A percentile compares a stretch with the other conserved stretches of the same genome.
These are phyloP conservation scores for Dipodomys merriami DNA, from an alignment of 2,113 vertebrate genomes.

Conservation along the genomic window DNA sequence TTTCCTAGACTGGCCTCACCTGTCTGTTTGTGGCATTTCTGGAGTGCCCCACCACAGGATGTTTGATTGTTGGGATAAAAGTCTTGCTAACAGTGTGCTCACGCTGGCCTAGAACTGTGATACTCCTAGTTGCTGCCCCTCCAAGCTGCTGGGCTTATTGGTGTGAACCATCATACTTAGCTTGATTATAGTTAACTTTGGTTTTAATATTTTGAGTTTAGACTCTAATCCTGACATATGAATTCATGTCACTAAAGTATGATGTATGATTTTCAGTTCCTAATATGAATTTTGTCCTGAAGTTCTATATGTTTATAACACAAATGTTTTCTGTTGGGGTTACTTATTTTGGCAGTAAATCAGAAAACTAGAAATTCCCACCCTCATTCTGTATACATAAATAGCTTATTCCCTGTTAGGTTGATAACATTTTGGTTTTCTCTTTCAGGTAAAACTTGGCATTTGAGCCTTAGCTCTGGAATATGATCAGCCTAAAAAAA, in stretches of 20 bases:
- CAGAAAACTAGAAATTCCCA: neutral
- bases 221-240: neutral
- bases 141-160: too few species aligned
- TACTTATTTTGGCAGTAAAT: neutral
- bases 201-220: neutral
- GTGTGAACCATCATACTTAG: too few species aligned
- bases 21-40: too few species aligned
- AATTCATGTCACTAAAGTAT: neutral
- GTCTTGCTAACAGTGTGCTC: too few species aligned
- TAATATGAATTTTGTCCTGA: neutral
- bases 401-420: neutral
- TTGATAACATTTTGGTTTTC: neutral
- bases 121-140: too few species aligned
- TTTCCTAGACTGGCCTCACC: too few species aligned
- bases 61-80: too few species aligned
- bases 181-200: neutral
- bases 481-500: neutral
- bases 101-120: too few species aligned
- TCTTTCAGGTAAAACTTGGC: neutral
- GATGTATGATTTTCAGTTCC: neutral
- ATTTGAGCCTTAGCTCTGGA: neutral
- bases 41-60: too few species aligned
- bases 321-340: neutral
- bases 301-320: neutral
- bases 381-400: neutral